Base-by-base conservation (phyloP, 1,140 invertebrate genomes). In the Harpegnathos saltator region DNA sequence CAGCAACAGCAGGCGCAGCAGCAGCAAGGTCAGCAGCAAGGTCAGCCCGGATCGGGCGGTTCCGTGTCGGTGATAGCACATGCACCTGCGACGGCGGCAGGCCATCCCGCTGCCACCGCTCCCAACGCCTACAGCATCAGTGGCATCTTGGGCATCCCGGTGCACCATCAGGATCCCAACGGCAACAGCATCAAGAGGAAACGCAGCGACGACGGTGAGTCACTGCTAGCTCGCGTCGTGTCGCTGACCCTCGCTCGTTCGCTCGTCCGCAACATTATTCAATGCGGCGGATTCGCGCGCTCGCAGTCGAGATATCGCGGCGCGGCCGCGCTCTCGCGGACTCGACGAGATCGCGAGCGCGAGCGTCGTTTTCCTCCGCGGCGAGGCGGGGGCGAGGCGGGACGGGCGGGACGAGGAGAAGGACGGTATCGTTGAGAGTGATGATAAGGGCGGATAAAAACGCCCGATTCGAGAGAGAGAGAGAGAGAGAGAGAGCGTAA, bases 101-200 rank as follows among this genome's bases (percentile, higher is more conserved):
- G 95, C 94, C 94, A 96, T 93, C 85, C 92, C 9, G 91, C 91
- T 5, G 90, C 92, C 38, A 91, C 91, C 82, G 92, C 92, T 75
- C 92, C 93, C 78, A 93, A 91, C 85, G 97, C 97, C 77, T 99
- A 99, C 95, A 98, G 97, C 94, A 99, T 99, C 94, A 98, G 98
- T 93, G 98, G 98, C n/a, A 98, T 99, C 92, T 95, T 99, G 24
- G 98, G 98, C 22, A 97, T 99, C 87, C 95, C 95, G 50, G 94
- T 95, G 33, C 96, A 97, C 84, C 97, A 97, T 92, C 96, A 96
- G 89, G 96, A 96, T 92, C 96, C 96, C 62, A 96, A 96, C 90
- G 96, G 95, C 82, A 97, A 96, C 91, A 96, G 94, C 87, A 96
- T 96, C 91, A 97, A 97, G 91, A 95, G 97, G 87, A 97, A 97